Conservation (phyloP, 2,888 invertebrate genomes). For the Diadromus collaris region DNA sequence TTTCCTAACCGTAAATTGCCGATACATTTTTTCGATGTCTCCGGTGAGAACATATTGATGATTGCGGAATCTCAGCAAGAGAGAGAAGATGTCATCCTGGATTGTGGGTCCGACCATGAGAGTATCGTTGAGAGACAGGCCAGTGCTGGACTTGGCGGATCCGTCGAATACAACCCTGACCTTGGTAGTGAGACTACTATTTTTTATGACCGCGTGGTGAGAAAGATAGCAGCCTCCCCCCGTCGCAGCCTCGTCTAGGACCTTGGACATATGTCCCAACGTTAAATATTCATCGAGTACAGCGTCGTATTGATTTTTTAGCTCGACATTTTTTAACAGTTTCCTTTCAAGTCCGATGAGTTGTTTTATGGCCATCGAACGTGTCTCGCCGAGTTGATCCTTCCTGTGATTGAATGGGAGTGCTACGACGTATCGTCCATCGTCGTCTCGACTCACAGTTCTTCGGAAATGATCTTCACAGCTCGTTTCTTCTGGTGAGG, state of each 20-base stretch:
- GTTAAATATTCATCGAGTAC: constrained; percentile 58
- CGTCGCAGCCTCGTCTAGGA: neutral
- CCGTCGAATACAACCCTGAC: constrained; percentile 71
- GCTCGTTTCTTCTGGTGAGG: neutral
- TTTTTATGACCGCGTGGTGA: constrained; percentile 69
- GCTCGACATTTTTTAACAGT: constrained; percentile 42
- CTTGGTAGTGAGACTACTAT: constrained; percentile 65
- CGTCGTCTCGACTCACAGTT: neutral
- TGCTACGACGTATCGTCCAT: constrained; percentile 50
- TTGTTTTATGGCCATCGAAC: constrained; percentile 43
- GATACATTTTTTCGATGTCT: constrained; percentile 73
- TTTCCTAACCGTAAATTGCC: constrained; percentile 58
- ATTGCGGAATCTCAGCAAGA: constrained; percentile 64
- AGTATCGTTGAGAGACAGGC: constrained; percentile 67
- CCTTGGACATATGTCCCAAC: constrained; percentile 57
- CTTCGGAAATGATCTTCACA: constrained; percentile 54
- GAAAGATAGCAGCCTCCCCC: constrained; percentile 65
- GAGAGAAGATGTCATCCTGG: constrained; percentile 63
- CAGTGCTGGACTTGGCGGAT: constrained; percentile 62
- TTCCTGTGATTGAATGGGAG: constrained; percentile 50
- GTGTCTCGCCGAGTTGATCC: constrained; percentile 40
- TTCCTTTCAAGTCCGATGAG: constrained; percentile 41
- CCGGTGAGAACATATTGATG: constrained; percentile 65
- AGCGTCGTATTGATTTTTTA: constrained; percentile 35
- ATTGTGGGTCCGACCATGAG: constrained; percentile 65